Evolutionary conservation across 2,888 invertebrate genomes (phyloP), one percentile per base, ranked within the genome.

Genomic region (Omphaloscelis lunosa): DNA sequence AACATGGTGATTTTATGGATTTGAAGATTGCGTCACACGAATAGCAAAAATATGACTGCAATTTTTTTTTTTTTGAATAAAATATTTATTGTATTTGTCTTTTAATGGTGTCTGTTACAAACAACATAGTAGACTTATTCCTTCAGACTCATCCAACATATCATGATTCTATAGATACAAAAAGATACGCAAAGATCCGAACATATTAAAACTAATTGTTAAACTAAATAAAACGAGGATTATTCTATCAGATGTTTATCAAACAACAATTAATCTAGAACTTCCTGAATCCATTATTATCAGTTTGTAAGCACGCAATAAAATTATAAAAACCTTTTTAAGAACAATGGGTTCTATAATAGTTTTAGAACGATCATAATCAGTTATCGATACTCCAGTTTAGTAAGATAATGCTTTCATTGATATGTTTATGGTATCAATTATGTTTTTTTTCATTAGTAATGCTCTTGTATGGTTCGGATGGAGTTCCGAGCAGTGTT

Each of bases 301-400:
- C 62, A 69, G 6, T 56, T 71, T 70, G 58, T 72, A 74, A 70
- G 29, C 85, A 85, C 63, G 82, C 82, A 73, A 84, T 81, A 61
- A 79, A 48, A 79, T 63, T 56, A 71, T 79, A 79, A 84, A 84
- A 75, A 75, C 82, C 72, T 82, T 82, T 78, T 72, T 8, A 75
- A 82, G 85, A 84, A 85, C 82, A 84, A 84, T 85, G 63, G 78
- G 51, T 70, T 77, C 48, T 72, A 63, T 83, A 75, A 70, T 70
- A 27, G 67, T 76, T 78, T 41, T 65, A 76, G 15, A 79, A 39
- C 45, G 72, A 82, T 77, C n/a, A 9, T 56, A 48, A 75, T 77
- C 75, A 71, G 72, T 59, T 77, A 83, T 65, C 67, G 80, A 83
- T 83, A 75, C 67, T 77, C 74, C 53, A 80, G 63, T 85, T 84